Evolutionary conservation across 2,113 vertebrate species (phyloP), one percentile per base, ranked within the genome.

Genomic region (Bambusicola thoracicus): DNA sequence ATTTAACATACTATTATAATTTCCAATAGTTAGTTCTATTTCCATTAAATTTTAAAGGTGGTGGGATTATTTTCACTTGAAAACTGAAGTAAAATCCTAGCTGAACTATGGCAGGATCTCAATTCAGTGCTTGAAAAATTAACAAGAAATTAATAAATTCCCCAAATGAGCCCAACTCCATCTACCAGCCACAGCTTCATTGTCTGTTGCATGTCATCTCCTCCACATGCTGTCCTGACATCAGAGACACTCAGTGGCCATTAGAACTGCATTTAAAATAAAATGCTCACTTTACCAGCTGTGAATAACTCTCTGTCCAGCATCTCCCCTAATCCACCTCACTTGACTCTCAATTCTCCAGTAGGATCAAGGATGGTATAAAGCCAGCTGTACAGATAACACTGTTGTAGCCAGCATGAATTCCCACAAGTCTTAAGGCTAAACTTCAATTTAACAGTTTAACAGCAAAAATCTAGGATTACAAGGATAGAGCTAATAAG

Each of bases 401-500:
- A 77, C 21, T 55, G 46, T 75, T 75, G 36, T 67, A 90, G 85
- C 44, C 80, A 94, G 80, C 27, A 58, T 24, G 76, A 90, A 73
- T 82, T 93, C 85, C 82, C 87, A 61, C 73, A 94, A 93, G 84
- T 48, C 70, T 85, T 75, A 76, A 91, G 78, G 46, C 18, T 85
- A 87, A 87, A 90, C 88, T 95, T 95, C 67, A 41, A 49, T 83
- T 93, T 74, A 94, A 81, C 27, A 92, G 49, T 80, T 88, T 88
- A 96, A 92, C 51, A 95, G 80, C 21, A 76, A 89, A 91, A 94
- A 81, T 78, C 62, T 89, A 85, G 81, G 87, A 95, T 94, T 92
- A 94, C 85, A 87, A 79, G n/a, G 68, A 73, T 56, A 88, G 48
- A 93, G 76, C 78, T 78, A 94, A 79, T 89, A 92, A 91, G 76